phyloP scores from a whole-genome alignment of 1,140 invertebrate genomes.

The Rhopalosiphum maidis region DNA sequence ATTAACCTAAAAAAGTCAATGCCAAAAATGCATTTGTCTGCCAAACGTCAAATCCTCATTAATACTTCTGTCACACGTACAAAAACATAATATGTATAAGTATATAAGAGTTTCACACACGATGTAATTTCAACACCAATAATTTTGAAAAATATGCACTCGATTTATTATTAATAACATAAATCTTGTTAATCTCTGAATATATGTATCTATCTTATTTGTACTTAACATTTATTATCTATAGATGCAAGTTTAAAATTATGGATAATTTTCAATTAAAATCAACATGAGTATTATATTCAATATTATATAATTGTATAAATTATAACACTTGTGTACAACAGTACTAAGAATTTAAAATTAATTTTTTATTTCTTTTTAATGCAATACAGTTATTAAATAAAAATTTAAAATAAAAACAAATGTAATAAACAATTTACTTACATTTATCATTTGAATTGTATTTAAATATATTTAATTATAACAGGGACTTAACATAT shows the following conservation, averaged over 20 bases:
- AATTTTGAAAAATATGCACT: background rate
- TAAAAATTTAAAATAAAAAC: too few relatives aligned
- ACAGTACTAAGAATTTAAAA: too few relatives aligned
- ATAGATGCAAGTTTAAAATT: background rate
- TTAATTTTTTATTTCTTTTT: too few relatives aligned
- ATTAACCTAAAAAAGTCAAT: conserved; percentile 9
- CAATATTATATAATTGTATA: too few relatives aligned
- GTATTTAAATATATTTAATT: too few relatives aligned
- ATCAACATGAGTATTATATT: background rate
- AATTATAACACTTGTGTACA: background rate
- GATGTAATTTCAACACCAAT: background rate
- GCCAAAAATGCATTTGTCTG: background rate
- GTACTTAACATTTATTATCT: background rate
- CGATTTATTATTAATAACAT: background rate
- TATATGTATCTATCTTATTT: background rate
- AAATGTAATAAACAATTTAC: too few relatives aligned
- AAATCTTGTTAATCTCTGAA: background rate
- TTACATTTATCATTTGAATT: too few relatives aligned
- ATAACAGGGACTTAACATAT: too few relatives aligned
- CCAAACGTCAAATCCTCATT: background rate
- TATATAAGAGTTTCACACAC: background rate
- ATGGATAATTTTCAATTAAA: background rate
- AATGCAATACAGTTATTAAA: too few relatives aligned
- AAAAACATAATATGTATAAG: background rate
- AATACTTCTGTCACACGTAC: background rate